phyloP scores from a whole-genome alignment of 2,113 vertebrate species.

The Caranx melampygus region DNA sequence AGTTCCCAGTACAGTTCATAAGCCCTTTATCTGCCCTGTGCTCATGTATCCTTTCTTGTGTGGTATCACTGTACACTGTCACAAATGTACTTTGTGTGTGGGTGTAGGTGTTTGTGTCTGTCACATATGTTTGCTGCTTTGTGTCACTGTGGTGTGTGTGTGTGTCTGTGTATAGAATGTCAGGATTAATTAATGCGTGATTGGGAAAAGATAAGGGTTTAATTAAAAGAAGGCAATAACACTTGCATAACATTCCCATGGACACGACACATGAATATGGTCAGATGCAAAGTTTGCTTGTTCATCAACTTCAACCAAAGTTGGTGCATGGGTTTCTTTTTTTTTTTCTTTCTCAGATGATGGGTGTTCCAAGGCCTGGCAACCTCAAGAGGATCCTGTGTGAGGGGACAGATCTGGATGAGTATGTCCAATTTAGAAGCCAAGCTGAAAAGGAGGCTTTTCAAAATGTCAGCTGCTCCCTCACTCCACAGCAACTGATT shows the following conservation, averaged over 20 bases:
- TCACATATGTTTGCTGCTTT: neutral
- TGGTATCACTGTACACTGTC: neutral
- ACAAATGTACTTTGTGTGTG: neutral
- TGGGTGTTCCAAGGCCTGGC: conserved; percentile 13
- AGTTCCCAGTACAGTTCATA: neutral
- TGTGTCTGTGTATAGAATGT: neutral
- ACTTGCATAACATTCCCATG: neutral
- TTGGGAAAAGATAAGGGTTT: neutral
- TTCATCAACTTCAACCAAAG: conserved; percentile 24
- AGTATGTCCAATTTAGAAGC: conserved; percentile 78
- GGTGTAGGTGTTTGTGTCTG: neutral
- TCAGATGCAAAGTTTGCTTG: conserved; percentile 38
- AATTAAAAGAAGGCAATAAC: neutral
- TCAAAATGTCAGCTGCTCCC: conserved; percentile 83
- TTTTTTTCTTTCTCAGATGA: conserved; percentile 62
- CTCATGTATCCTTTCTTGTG: neutral
- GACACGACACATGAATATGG: conserved; percentile 11
- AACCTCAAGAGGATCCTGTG: conserved; percentile 67
- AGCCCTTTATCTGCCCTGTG: neutral
- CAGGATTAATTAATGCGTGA: neutral
- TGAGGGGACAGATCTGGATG: conserved; percentile 67
- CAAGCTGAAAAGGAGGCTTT: conserved; percentile 73
- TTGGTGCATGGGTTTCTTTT: conserved; percentile 32
- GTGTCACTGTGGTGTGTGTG: neutral
- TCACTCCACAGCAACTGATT: conserved; percentile 73